Conservation (phyloP, 2,888 invertebrate genomes). For the Latheticus oryzae region DNA sequence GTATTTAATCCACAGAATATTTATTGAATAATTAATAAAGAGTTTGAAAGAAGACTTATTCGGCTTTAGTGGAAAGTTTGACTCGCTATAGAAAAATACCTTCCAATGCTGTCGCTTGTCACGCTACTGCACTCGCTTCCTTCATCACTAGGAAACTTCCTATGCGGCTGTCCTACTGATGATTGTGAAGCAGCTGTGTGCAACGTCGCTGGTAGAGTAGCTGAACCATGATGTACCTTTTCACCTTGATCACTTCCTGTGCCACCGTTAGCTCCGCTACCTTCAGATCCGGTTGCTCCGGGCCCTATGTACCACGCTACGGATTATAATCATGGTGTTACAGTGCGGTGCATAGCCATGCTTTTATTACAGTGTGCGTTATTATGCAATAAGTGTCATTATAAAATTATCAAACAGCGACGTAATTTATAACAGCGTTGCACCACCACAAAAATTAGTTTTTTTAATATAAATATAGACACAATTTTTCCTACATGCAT, state of each 20-base stretch:
- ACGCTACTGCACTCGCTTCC: constrained; percentile 89
- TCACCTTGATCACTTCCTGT: constrained; percentile 67
- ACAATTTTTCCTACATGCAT: constrained; percentile 34
- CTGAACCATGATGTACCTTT: constrained; percentile 70
- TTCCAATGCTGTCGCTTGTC: constrained; percentile 83
- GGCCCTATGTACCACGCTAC: constrained; percentile 68
- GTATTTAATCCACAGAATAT: no score
- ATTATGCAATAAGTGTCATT: constrained; percentile 21
- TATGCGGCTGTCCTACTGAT: constrained; percentile 60
- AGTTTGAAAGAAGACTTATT: no score
- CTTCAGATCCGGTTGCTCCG: constrained; percentile 62
- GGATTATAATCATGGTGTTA: constrained; percentile 59
- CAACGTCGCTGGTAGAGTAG: constrained; percentile 74
- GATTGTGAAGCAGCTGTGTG: constrained; percentile 68
- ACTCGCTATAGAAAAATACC: constrained; percentile 59
- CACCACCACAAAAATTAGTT: no score
- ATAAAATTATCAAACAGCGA: not conserved
- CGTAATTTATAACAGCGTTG: not conserved
- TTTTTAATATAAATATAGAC: no score
- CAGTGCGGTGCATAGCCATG: constrained; percentile 57
- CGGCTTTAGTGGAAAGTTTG: not conserved
- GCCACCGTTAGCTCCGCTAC: constrained; percentile 60
- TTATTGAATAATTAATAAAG: no score
- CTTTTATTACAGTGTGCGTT: constrained; percentile 33
- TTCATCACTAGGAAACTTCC: constrained; percentile 81